Conservation (phyloP, 1,140 invertebrate genomes). For the Hermatobates lingyangjiaoensis region DNA sequence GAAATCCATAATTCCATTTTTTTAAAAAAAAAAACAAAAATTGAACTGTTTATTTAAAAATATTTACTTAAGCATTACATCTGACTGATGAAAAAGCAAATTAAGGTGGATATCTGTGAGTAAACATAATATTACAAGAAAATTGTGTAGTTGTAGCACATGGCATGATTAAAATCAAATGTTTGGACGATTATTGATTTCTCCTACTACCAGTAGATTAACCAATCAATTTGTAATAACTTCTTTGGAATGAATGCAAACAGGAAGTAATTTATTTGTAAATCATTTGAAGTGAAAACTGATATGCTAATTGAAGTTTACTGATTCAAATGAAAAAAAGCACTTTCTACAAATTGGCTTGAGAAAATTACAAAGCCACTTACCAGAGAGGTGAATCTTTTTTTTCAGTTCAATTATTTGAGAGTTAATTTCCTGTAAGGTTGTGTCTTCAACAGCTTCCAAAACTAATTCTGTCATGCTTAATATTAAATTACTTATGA, state of each 20-base stretch:
- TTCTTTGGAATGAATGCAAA: not conserved
- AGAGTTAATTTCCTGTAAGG: conserved; percentile 34
- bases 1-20: too few species aligned
- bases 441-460: conserved; percentile 8
- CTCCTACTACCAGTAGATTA: not conserved
- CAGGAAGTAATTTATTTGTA: not conserved
- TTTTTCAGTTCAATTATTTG: conserved; percentile 63
- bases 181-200: not conserved
- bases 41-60: too few species aligned
- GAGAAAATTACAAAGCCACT: conserved; percentile 13
- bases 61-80: too few species aligned
- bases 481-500: too few species aligned
- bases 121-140: too few species aligned
- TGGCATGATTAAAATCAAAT: too few species aligned
- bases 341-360: not conserved
- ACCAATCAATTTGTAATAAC: not conserved
- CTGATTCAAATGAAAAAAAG: not conserved
- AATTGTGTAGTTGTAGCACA: too few species aligned
- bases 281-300: not conserved
- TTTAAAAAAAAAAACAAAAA: too few species aligned
- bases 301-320: not conserved
- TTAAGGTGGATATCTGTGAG: too few species aligned
- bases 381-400: conserved; percentile 59
- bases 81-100: too few species aligned
- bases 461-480: not conserved